Base-by-base conservation (phyloP, 2,888 invertebrate species). In the Epinotia ramella region DNA sequence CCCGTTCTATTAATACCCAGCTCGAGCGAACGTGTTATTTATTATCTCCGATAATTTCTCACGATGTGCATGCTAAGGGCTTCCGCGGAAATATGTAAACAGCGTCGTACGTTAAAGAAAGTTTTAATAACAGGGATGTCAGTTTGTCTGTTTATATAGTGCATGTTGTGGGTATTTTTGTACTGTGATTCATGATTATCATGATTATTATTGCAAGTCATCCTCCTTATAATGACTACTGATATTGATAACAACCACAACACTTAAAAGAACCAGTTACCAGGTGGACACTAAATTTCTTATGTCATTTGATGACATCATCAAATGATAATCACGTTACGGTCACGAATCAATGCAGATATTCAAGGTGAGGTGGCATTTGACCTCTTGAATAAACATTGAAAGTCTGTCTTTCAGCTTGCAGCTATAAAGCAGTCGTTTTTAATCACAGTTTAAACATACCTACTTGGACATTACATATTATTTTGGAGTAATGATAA, bases 321-420 rank as follows among this genome's bases (percentile, higher is more conserved):
- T 62, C 24, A 64, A 62, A 69, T 71, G 70, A 70, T 63, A 73
- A 73, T 57, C 69, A 72, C 69, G 66, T 77, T 69, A 79, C 76
- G 77, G 73, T 76, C 68, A 77, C 75, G 70, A 80, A n/a, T n/a
- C n/a, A n/a, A 79, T 78, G 76, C 79, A 77, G 74, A 81, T 74
- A 79, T 79, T 78, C 81, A 86, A 87, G 84, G 87, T 87, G 81
- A 86, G 78, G 82, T 77, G 77, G 77, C 79, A 68, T 73, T 78
- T 88, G 88, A 88, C 88, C 88, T 86, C 83, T 86, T 81, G 71
- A 72, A 76, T 76, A 86, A 86, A 84, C 78, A 84, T 70, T 81
- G 78, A 81, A 81, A 84, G 79, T 80, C 81, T 77, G 60, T 53
- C n/a, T 53, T 71, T 49, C 67, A 78, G 33, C 71, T 12, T 64